These are phyloP conservation scores for Orius insidiosus DNA, from an alignment of 1,140 invertebrate species.

Conservation along the genomic window DNA sequence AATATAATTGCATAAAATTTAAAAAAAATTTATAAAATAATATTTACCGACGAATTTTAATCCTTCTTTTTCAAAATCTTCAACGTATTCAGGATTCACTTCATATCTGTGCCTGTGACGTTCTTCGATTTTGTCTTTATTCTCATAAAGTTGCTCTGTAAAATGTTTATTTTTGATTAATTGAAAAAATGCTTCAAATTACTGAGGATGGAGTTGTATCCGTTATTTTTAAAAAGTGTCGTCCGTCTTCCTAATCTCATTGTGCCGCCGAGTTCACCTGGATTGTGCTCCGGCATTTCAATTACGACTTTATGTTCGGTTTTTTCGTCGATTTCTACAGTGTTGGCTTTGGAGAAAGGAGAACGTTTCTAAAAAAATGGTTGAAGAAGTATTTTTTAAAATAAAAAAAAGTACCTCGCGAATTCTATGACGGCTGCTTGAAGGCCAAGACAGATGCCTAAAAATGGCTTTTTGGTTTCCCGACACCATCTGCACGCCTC, in stretches of 20 bases:
- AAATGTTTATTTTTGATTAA: constrained; percentile 17
- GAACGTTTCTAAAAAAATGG: constrained; percentile 46
- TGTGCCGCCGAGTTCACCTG: constrained; percentile 85
- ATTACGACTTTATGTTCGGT: constrained; percentile 71
- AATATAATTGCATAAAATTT: constrained; percentile 19
- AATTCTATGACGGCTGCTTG: constrained; percentile 97
- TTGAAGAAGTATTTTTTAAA: neutral
- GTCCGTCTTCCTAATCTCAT: constrained; percentile 89
- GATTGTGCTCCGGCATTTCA: constrained; percentile 97
- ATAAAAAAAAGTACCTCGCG: constrained; percentile 32
- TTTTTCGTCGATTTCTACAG: constrained; percentile 65
- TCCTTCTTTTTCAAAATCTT: constrained; percentile 59
- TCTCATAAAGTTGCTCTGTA: constrained; percentile 67
- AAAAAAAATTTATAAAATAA: constrained; percentile 6
- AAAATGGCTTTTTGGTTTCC: constrained; percentile 70
- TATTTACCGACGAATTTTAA: constrained; percentile 74
- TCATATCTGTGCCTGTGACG: constrained; percentile 93
- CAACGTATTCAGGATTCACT: constrained; percentile 80
- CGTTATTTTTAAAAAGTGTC: constrained; percentile 51
- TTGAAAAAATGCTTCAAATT: neutral
- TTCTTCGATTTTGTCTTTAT: constrained; percentile 71
- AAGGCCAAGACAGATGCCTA: constrained; percentile 92
- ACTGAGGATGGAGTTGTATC: constrained; percentile 44
- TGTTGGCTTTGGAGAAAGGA: constrained; percentile 65
- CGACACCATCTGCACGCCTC: too few species aligned